phyloP scores from a whole-genome alignment of 2,113 vertebrate genomes.

The Collichthys lucidus region DNA sequence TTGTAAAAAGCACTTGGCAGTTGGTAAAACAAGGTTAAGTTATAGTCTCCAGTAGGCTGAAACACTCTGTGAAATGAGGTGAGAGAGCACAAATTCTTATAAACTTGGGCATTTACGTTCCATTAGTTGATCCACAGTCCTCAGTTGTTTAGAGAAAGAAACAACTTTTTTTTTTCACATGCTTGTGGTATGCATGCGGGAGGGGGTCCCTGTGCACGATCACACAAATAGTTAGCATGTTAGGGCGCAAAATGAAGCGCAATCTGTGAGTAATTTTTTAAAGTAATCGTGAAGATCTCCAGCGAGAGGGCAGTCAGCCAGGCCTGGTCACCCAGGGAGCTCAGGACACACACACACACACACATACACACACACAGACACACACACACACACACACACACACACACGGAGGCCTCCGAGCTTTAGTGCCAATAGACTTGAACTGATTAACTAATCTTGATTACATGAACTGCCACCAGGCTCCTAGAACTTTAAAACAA shows the following conservation, averaged over 20 bases:
- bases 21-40: slow-evolving; percentile 28
- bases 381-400: slow-evolving; percentile 14
- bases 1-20: slow-evolving; percentile 15
- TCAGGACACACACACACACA: slow-evolving; percentile 51
- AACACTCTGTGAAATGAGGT: slow-evolving; percentile 33
- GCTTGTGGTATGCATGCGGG: slow-evolving; percentile 31
- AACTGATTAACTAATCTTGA: slow-evolving; percentile 81
- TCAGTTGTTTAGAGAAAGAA: slow-evolving; percentile 64
- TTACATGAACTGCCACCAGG: slow-evolving; percentile 64
- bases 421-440: slow-evolving; percentile 71
- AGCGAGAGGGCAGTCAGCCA: slow-evolving; percentile 60
- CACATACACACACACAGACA: too few relatives aligned
- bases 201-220: slow-evolving; percentile 21
- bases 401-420: slow-evolving; percentile 50
- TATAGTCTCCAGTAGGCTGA: slow-evolving; percentile 22
- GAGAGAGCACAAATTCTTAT: slow-evolving; percentile 34
- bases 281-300: slow-evolving; percentile 76
- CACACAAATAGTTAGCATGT: slow-evolving; percentile 30
- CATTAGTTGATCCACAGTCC: slow-evolving; percentile 46
- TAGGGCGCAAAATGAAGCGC: slow-evolving; percentile 41
- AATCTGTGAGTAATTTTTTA: slow-evolving; percentile 85
- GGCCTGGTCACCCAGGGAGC: slow-evolving; percentile 60
- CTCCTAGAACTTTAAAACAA: slow-evolving; percentile 58
- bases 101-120: slow-evolving; percentile 57
- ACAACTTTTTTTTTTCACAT: slow-evolving; percentile 35